phyloP scores from a whole-genome alignment of 2,113 vertebrate species.

The Cranoglanis bouderius region DNA sequence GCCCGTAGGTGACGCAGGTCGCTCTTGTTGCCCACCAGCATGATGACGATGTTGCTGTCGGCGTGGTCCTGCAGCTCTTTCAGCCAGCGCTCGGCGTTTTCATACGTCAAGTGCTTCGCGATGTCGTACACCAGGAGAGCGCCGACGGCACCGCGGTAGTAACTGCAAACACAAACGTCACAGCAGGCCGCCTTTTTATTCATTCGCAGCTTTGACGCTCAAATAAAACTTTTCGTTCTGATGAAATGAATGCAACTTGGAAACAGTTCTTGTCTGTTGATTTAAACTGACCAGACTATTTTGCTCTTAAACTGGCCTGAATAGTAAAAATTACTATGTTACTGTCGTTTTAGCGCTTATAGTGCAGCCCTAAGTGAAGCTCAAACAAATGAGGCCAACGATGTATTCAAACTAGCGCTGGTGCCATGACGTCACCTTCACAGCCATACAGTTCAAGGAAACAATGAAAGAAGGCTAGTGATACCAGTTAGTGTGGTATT shows the following conservation, averaged over 20 bases:
- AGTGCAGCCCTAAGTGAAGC: neutral
- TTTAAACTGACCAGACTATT: neutral
- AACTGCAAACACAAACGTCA: conserved; percentile 63
- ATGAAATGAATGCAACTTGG: no score
- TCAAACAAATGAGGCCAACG: conserved; percentile 10
- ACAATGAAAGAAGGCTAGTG: neutral
- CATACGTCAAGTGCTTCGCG: conserved; percentile 84
- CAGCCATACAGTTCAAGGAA: neutral
- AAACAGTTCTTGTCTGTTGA: neutral
- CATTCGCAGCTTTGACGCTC: neutral
- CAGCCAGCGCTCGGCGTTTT: conserved; percentile 84
- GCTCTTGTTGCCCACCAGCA: conserved; percentile 87
- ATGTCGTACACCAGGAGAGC: conserved; percentile 86
- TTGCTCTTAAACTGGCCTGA: neutral
- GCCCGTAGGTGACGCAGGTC: conserved; percentile 81
- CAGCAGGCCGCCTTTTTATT: neutral
- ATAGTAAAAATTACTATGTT: no score
- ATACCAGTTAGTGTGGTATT: neutral
- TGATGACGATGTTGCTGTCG: conserved; percentile 84
- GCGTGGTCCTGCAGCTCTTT: conserved; percentile 88
- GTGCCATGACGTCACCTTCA: neutral
- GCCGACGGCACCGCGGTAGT: conserved; percentile 83
- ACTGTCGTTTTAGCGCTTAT: neutral
- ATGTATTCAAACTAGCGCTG: neutral
- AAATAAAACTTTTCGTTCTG: no score